These are phyloP conservation scores for Clarias magur DNA, from an alignment of 2,113 vertebrate species.

Conservation along the genomic window DNA sequence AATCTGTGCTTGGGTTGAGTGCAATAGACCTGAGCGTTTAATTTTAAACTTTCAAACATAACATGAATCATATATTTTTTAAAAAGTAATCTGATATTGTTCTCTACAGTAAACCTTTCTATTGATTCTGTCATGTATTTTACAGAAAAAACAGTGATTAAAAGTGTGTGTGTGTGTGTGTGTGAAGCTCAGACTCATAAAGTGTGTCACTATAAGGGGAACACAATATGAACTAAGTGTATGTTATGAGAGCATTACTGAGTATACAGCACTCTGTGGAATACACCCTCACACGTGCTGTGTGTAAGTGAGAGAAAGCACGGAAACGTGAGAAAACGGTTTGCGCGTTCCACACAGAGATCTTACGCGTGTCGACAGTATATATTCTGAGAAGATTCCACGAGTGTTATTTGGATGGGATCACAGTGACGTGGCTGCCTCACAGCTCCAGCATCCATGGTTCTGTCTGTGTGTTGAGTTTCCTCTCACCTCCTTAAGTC, in stretches of 20 bases:
- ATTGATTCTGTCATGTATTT: not conserved
- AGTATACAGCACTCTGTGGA: not conserved
- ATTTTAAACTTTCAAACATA: not conserved
- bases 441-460: not conserved
- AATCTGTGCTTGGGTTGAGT: not conserved
- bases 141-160: not conserved
- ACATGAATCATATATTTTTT: not conserved
- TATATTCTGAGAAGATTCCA: not conserved
- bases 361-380: too few species aligned
- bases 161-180: not conserved
- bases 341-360: not conserved
- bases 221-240: not conserved
- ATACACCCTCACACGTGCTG: not conserved
- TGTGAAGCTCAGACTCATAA: not conserved
- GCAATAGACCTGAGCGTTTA: not conserved
- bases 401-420: not conserved
- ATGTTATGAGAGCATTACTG: not conserved
- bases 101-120: not conserved
- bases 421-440: not conserved
- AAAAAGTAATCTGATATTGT: not conserved
- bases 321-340: not conserved
- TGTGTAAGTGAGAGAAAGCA: not conserved
- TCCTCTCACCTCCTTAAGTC: not conserved
- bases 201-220: not conserved
- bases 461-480: not conserved